Evolutionary conservation across 2,888 invertebrate genomes (phyloP).

Genomic region (Anorthoa munda): DNA sequence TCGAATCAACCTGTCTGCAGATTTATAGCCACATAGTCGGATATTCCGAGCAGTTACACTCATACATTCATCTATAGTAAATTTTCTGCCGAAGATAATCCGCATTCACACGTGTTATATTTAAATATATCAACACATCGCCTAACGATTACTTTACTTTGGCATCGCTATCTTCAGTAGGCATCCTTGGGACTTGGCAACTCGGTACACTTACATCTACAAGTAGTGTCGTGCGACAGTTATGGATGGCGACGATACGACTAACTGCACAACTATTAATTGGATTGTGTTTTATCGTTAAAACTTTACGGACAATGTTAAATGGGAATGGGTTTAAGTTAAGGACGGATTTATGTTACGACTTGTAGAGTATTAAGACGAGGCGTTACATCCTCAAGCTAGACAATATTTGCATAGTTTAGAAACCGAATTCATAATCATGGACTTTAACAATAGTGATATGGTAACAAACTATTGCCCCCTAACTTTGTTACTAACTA

Average conservation of each 20-base stretch:
- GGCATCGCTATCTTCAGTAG: slow-evolving; percentile 11
- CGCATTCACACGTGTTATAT: slow-evolving; percentile 28
- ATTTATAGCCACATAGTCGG: slow-evolving; percentile 25
- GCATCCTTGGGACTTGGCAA: slow-evolving; percentile 10
- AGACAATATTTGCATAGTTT: slow-evolving; percentile 27
- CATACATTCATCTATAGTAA: slow-evolving; percentile 26
- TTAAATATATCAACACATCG: slow-evolving; percentile 34
- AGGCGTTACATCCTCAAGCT: not conserved
- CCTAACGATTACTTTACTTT: slow-evolving; percentile 32
- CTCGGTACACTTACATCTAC: slow-evolving; percentile 17
- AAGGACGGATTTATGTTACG: slow-evolving; percentile 41
- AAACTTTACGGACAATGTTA: slow-evolving; percentile 49
- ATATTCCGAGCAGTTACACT: slow-evolving; percentile 45
- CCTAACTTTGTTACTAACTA: slow-evolving; percentile 27
- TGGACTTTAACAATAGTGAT: not conserved
- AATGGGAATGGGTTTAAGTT: slow-evolving; percentile 44
- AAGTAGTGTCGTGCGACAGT: slow-evolving; percentile 26
- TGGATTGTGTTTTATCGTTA: slow-evolving; percentile 57
- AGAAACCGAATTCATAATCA: slow-evolving; percentile 9
- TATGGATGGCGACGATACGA: slow-evolving; percentile 43
- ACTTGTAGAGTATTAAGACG: slow-evolving; percentile 20
- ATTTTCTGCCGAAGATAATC: slow-evolving; percentile 26
- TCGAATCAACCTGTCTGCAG: slow-evolving; percentile 33
- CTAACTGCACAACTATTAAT: slow-evolving; percentile 62
- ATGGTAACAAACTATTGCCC: not conserved